Evolutionary conservation across 2,888 invertebrate species (phyloP).

Genomic region (Agonum fuliginosum): DNA sequence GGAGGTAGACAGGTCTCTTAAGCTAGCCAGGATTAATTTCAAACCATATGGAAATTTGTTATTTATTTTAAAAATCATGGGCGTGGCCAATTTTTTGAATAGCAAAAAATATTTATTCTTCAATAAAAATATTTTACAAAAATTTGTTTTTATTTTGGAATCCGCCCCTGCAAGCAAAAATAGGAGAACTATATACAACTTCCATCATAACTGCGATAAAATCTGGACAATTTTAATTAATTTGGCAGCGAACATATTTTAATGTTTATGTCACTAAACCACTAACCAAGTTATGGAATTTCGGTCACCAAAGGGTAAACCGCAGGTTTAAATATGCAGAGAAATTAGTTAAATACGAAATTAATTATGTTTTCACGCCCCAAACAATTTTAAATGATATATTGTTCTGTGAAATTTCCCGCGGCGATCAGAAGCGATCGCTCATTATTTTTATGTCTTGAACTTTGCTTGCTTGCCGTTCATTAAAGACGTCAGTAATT

Average conservation of each 20-base stretch:
- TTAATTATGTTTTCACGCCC: background rate
- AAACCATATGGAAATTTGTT: no score
- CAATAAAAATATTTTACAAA: no score
- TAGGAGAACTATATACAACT: background rate
- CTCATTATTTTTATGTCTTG: constrained; percentile 23
- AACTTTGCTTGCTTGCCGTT: background rate
- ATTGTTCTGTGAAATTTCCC: background rate
- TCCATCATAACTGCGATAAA: constrained; percentile 17
- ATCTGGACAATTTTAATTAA: constrained; percentile 27
- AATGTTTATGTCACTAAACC: constrained; percentile 4
- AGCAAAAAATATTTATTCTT: no score
- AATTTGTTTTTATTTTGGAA: no score
- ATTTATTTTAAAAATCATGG: no score
- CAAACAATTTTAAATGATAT: background rate
- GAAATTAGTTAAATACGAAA: background rate
- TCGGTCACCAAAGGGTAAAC: background rate
- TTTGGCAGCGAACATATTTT: background rate
- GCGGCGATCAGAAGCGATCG: background rate
- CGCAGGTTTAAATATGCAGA: constrained; percentile 6
- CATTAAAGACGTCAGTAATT: constrained; percentile 30
- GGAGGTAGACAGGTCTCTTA: no score
- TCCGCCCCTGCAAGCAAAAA: no score
- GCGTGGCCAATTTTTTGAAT: no score
- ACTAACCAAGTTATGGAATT: constrained; percentile 13
- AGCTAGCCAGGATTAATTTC: no score